Evolutionary conservation across 2,113 vertebrate genomes (phyloP).

Genomic region (Pelmatolapia mariae): DNA sequence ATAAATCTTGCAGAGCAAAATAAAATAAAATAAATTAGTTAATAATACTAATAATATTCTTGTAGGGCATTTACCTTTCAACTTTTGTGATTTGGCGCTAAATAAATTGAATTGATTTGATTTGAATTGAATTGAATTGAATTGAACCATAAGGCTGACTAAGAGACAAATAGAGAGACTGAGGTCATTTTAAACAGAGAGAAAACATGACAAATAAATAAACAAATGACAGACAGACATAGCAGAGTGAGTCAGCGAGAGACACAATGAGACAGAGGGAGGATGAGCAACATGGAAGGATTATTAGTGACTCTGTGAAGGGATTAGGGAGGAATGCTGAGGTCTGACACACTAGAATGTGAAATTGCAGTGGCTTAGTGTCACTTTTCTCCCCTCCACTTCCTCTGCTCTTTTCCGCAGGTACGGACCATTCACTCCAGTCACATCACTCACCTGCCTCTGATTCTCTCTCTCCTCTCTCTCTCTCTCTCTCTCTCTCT

Average conservation of each 20-base stretch:
- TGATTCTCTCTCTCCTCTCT: neutral
- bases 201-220: neutral
- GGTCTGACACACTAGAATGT: constrained; percentile 47
- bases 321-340: constrained; percentile 52
- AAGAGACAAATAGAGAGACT: neutral
- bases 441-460: constrained; percentile 26
- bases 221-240: neutral
- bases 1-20: neutral
- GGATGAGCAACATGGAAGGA: constrained; percentile 40
- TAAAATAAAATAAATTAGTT: neutral
- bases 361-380: constrained; percentile 46
- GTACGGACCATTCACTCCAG: neutral
- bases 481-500: neutral
- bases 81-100: neutral
- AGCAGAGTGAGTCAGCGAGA: neutral
- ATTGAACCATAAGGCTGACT: neutral
- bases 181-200: neutral
- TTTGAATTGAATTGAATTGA: neutral
- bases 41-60: neutral
- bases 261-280: constrained; percentile 25
- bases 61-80: neutral
- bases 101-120: neutral
- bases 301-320: constrained; percentile 42
- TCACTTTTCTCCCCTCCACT: constrained; percentile 23
- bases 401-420: constrained; percentile 8